These are phyloP conservation scores for Aricia agestis DNA, from an alignment of 1,140 invertebrate species.

Conservation along the genomic window DNA sequence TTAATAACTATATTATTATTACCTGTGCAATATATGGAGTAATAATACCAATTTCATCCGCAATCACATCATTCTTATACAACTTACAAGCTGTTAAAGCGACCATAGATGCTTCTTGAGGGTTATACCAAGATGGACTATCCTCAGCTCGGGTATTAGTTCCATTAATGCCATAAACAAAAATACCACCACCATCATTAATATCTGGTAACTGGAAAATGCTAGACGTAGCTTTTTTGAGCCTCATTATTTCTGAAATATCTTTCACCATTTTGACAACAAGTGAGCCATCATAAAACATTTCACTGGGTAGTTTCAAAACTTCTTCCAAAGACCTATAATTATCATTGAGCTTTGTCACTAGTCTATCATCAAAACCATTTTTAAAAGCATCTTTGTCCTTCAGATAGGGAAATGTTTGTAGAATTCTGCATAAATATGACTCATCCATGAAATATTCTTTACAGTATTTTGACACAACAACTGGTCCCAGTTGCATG, in stretches of 20 bases:
- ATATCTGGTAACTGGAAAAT: constrained; percentile 44
- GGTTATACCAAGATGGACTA: constrained; percentile 94
- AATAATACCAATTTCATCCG: constrained; percentile 92
- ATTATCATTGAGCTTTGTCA: constrained; percentile 85
- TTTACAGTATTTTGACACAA: constrained; percentile 80
- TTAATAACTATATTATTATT: no score
- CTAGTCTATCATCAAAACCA: constrained; percentile 81
- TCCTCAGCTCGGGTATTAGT: constrained; percentile 83
- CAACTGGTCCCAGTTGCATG: constrained; percentile 91
- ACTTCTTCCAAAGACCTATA: constrained; percentile 89
- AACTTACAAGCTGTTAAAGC: constrained; percentile 77
- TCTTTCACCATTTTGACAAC: constrained; percentile 73
- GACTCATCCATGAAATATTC: constrained; percentile 83
- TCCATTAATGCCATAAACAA: constrained; percentile 91
- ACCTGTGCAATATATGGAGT: constrained; percentile 96
- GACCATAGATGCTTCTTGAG: constrained; percentile 86
- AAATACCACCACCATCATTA: constrained; percentile 78
- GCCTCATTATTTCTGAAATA: constrained; percentile 46
- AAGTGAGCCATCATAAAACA: constrained; percentile 90
- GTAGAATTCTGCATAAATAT: constrained; percentile 82
- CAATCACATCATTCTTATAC: constrained; percentile 79
- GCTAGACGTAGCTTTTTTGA: constrained; percentile 58
- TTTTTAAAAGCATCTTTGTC: constrained; percentile 71
- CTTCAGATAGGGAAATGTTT: constrained; percentile 80
- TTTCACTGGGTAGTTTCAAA: constrained; percentile 82